A percentile compares a stretch with the other conserved stretches of the same genome.
These are phyloP conservation scores for Pomacea canaliculata DNA, from an alignment of 2,888 invertebrate genomes.

Conservation along the genomic window DNA sequence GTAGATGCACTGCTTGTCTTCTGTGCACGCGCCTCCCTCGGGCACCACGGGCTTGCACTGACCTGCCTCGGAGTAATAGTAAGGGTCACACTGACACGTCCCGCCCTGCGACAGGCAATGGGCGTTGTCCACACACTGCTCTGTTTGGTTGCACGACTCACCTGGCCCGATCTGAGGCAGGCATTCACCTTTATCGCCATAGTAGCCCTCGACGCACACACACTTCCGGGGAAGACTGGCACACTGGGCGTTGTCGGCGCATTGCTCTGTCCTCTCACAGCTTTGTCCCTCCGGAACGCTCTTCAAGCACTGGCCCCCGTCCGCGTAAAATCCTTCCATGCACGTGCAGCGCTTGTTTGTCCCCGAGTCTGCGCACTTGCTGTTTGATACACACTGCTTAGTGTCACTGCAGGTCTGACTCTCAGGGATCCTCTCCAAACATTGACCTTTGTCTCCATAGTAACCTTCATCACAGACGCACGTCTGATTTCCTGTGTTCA, in stretches of 20 bases:
- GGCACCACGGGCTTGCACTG: constrained; percentile 16
- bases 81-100: constrained; percentile 28
- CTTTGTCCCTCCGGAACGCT: constrained; percentile 20
- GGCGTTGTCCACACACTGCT: constrained; percentile 29
- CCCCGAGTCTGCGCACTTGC: constrained; percentile 10
- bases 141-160: constrained; percentile 9
- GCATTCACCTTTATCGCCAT: constrained; percentile 24
- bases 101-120: constrained; percentile 15
- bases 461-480: constrained; percentile 19
- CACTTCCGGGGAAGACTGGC: background rate
- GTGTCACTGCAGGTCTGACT: constrained; percentile 6
- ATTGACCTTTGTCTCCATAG: constrained; percentile 24
- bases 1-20: constrained; percentile 26
- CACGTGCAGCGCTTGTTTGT: constrained; percentile 13
- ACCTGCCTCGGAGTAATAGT: constrained; percentile 17
- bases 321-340: constrained; percentile 28
- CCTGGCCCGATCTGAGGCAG: background rate
- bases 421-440: constrained; percentile 7
- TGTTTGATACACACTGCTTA: constrained; percentile 26
- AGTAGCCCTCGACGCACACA: constrained; percentile 19
- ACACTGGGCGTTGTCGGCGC: constrained; percentile 28
- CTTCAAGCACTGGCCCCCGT: constrained; percentile 20
- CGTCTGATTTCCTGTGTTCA: background rate
- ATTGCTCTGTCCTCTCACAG: constrained; percentile 26
- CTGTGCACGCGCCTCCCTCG: constrained; percentile 21